Evolutionary conservation across 2,888 invertebrate genomes (phyloP), one percentile per base, ranked within the genome.

Genomic region (Cetonia aurata): DNA sequence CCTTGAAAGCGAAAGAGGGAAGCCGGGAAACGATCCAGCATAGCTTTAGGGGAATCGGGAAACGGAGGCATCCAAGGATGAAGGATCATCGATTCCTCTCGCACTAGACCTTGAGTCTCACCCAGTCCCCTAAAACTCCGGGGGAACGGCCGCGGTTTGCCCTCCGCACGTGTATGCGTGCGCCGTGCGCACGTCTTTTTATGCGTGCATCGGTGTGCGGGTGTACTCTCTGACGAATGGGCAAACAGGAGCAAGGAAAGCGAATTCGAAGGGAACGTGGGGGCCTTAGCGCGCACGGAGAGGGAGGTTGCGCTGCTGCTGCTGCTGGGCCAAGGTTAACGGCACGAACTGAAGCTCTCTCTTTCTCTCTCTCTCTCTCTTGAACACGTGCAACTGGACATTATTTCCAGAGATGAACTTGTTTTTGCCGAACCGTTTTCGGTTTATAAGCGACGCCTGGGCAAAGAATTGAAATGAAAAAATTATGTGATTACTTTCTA

Each of bases 311-410:
- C 33, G 62, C 74, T 69, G 76, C 76, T 78, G 77, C 56, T 66
- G 69, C 72, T 68, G 77, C 76, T 78, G 77, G 78, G 78, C 78
- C 79, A 79, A 79, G 79, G 79, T 79, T 78, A 79, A 79, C 78
- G 77, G 76, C 77, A 77, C 77, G 75, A 70, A 69, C 71, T 69
- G 48, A 31, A 52, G 33, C 69, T 59, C 70, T 65, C 60, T 53
- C 41, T 37, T n/a, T 65, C 42, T 53, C 55, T 13, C 3, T 44
- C 59, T 6, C 56, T 37, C 59, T 37, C 12, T 15, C n/a, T n/a
- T n/a, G n/a, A 41, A 33, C 44, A 46, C 67, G 67, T 37, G 33
- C 56, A 66, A 66, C 71, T 66, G 67, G 67, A 67, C 67, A 67
- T 71, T 57, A 50, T 71, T 53, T 67, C 52, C 66, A 55, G 66